Evolutionary conservation across 1,140 invertebrate genomes (phyloP).

Genomic region (Xylocopa sonorina): DNA sequence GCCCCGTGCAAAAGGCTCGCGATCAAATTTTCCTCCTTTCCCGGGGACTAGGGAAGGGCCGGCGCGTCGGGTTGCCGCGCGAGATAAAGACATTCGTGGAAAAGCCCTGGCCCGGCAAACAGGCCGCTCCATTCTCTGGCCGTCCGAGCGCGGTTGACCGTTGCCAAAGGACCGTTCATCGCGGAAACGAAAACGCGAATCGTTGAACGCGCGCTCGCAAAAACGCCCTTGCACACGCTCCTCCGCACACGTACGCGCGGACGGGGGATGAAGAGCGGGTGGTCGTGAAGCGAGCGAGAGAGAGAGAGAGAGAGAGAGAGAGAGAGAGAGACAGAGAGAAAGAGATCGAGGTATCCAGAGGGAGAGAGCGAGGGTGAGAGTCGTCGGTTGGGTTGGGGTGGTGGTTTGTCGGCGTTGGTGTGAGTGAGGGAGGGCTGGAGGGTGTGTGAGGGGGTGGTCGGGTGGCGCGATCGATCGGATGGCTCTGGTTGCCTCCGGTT

Average conservation of each 20-base stretch:
- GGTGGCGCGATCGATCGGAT: conserved; percentile 69
- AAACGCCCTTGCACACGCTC: conserved; percentile 23
- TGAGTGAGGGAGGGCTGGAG: neutral
- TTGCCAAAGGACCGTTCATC: conserved; percentile 64
- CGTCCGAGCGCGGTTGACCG: conserved; percentile 63
- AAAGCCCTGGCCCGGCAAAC: conserved; percentile 9
- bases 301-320: neutral
- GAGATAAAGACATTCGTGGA: conserved; percentile 61
- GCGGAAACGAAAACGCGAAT: conserved; percentile 69
- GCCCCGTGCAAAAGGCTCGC: neutral
- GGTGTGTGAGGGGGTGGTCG: conserved; percentile 46
- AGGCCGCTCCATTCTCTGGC: conserved; percentile 35
- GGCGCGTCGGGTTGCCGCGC: conserved; percentile 6
- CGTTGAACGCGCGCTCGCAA: conserved; percentile 57
- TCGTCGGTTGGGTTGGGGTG: conserved; percentile 20
- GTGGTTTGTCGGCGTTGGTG: conserved; percentile 33
- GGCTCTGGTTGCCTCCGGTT: conserved; percentile 67
- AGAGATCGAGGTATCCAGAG: neutral
- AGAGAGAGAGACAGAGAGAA: neutral
- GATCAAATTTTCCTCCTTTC: conserved; percentile 31
- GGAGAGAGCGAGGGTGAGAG: neutral
- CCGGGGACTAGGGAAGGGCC: neutral
- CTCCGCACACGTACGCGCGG: neutral
- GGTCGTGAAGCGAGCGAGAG: neutral
- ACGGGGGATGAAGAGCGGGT: neutral